These are phyloP conservation scores for Oplegnathus fasciatus DNA, from an alignment of 2,113 vertebrate genomes.

Conservation along the genomic window DNA sequence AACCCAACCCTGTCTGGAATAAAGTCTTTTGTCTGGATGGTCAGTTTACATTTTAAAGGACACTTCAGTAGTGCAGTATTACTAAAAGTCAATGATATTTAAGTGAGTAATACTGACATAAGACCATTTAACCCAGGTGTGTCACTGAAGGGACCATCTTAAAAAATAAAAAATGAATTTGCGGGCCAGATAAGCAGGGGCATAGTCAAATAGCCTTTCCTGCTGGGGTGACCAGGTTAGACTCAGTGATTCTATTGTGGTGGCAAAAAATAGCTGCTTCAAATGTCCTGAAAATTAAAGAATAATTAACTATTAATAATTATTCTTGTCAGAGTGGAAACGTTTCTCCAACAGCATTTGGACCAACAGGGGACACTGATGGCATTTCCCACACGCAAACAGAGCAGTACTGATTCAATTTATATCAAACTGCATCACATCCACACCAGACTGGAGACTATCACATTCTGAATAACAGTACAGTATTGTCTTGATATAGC, in stretches of 20 bases:
- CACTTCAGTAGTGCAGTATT: not conserved
- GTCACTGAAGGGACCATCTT: too few relatives aligned
- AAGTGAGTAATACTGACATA: constrained; percentile 2
- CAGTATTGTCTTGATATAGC: not conserved
- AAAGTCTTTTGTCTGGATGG: not conserved
- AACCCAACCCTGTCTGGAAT: not conserved
- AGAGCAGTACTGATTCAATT: constrained; percentile 41
- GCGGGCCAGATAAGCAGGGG: too few relatives aligned
- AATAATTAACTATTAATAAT: not conserved
- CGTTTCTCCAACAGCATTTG: constrained; percentile 20
- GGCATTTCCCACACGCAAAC: constrained; percentile 13
- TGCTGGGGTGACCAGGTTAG: too few relatives aligned
- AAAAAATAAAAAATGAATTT: too few relatives aligned
- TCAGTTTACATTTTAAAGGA: not conserved
- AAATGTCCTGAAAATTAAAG: too few relatives aligned
- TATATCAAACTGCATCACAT: constrained; percentile 41
- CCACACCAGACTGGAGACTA: constrained; percentile 16
- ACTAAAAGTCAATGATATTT: not conserved
- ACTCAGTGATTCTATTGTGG: too few relatives aligned
- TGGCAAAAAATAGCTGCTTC: too few relatives aligned
- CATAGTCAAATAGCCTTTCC: too few relatives aligned
- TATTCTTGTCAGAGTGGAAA: constrained; percentile 17
- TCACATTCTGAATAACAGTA: constrained; percentile 19
- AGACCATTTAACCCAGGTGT: not conserved
- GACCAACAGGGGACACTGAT: constrained; percentile 16